Evolutionary conservation across 2,113 vertebrate species (phyloP).

Genomic region (Gymnarchus niloticus): DNA sequence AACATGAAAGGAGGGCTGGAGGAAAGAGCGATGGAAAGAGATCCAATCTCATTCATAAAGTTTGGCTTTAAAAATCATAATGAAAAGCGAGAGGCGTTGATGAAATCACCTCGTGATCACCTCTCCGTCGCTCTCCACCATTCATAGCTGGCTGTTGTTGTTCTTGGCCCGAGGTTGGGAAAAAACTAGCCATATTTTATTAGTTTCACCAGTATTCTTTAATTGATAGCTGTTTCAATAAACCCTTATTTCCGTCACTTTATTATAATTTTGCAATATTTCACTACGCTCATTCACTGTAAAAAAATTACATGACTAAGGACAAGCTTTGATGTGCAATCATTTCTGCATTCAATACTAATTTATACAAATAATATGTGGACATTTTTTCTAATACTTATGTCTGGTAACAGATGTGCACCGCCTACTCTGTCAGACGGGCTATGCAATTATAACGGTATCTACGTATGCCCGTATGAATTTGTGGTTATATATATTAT

Average conservation of each 20-base stretch:
- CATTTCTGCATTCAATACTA: not conserved
- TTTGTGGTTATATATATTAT: not conserved
- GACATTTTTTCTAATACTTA: constrained; percentile 16
- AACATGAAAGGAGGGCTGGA: constrained; percentile 45
- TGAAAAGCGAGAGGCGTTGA: constrained; percentile 71
- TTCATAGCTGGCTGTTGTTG: constrained; percentile 43
- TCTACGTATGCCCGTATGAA: not conserved
- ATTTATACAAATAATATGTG: not conserved
- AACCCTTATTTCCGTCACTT: constrained; percentile 52
- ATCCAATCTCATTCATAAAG: constrained; percentile 86
- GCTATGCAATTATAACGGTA: constrained; percentile 42
- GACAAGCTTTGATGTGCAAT: not conserved
- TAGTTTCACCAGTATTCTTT: constrained; percentile 45
- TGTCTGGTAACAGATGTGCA: constrained; percentile 34
- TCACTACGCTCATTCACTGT: not conserved
- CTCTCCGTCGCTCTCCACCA: constrained; percentile 45
- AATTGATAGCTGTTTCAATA: constrained; percentile 58
- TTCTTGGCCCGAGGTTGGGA: constrained; percentile 46
- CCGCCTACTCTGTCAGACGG: constrained; percentile 42
- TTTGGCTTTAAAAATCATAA: constrained; percentile 79
- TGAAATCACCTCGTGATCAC: constrained; percentile 62
- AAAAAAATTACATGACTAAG: not conserved
- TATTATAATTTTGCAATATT: not conserved
- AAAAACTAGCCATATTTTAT: constrained; percentile 59
- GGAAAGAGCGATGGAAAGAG: constrained; percentile 36